Percentiles rank a stretch among this genome's conserved stretches.
Evolutionary conservation across 2,113 vertebrate species (phyloP).

Genomic region (Macquaria ambigua): DNA sequence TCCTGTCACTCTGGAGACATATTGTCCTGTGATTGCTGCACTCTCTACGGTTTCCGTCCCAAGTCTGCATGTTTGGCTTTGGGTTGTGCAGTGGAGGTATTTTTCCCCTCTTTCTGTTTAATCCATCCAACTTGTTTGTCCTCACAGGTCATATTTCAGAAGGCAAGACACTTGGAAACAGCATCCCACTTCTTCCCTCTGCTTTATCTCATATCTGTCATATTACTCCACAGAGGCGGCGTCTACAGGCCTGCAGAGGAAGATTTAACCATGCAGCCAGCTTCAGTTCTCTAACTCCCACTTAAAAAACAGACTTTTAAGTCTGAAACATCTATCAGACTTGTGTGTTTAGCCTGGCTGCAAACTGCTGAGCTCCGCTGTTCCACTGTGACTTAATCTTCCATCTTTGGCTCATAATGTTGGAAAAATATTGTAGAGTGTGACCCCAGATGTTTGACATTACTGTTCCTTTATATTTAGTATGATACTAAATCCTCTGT

Average conservation of each 20-base stretch:
- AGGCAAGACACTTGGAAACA: slow-evolving; percentile 37
- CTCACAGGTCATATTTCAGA: slow-evolving; percentile 56
- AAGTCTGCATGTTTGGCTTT: slow-evolving; percentile 45
- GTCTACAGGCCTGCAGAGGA: slow-evolving; percentile 35
- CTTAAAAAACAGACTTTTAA: slow-evolving; percentile 42
- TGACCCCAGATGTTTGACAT: slow-evolving; percentile 75
- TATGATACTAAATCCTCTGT: slow-evolving; percentile 58
- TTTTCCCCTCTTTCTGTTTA: slow-evolving; percentile 41
- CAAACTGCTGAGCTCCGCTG: slow-evolving; percentile 60
- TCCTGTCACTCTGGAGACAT: slow-evolving; percentile 56
- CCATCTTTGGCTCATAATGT: slow-evolving; percentile 63
- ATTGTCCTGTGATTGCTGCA: slow-evolving; percentile 38
- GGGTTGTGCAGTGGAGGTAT: background rate
- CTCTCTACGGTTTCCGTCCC: slow-evolving; percentile 23
- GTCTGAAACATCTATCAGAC: slow-evolving; percentile 68
- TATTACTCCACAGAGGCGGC: slow-evolving; percentile 31
- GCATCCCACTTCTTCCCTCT: slow-evolving; percentile 42
- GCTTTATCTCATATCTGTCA: slow-evolving; percentile 63
- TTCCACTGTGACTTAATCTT: slow-evolving; percentile 67
- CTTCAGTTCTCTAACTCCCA: slow-evolving; percentile 35
- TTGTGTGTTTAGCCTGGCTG: slow-evolving; percentile 60
- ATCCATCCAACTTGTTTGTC: slow-evolving; percentile 36
- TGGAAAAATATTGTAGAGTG: slow-evolving; percentile 62
- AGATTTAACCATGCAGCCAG: slow-evolving; percentile 45
- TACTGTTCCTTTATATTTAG: slow-evolving; percentile 54